phyloP scores from a whole-genome alignment of 2,888 invertebrate genomes.

The Urechis unicinctus region DNA sequence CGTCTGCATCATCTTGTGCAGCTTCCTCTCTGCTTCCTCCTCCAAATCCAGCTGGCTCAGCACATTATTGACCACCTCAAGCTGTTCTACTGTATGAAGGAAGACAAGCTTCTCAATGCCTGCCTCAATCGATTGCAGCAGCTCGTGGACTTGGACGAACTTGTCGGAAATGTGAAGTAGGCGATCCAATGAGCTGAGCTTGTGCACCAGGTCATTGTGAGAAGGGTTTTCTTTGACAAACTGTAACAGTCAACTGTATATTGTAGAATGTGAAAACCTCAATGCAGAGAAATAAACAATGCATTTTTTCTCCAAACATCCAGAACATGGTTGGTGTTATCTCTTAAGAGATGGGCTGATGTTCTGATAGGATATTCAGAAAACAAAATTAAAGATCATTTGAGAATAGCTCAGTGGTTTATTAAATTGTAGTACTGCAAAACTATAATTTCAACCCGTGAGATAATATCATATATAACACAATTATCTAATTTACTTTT shows the following conservation, averaged over 20 bases:
- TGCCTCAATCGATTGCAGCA: slow-evolving; percentile 3
- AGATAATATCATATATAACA: too few species aligned
- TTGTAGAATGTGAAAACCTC: not conserved
- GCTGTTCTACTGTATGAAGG: slow-evolving; percentile 8
- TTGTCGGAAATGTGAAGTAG: slow-evolving; percentile 12
- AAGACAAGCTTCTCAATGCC: slow-evolving; percentile 6
- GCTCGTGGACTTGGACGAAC: slow-evolving; percentile 11
- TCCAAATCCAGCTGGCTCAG: slow-evolving; percentile 9
- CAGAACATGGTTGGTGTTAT: too few species aligned
- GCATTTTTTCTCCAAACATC: too few species aligned
- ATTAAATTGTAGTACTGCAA: too few species aligned
- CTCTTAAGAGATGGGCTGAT: too few species aligned
- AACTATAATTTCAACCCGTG: too few species aligned
- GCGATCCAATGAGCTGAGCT: slow-evolving; percentile 11
- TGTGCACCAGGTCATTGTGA: not conserved
- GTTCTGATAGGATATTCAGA: too few species aligned
- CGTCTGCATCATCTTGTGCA: slow-evolving; percentile 20
- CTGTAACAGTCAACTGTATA: not conserved
- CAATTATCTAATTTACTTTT: too few species aligned
- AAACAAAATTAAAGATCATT: too few species aligned
- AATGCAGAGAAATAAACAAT: too few species aligned
- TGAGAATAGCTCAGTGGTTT: too few species aligned
- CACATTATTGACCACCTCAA: slow-evolving; percentile 11
- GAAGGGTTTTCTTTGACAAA: not conserved
- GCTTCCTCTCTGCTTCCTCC: slow-evolving; percentile 12